Evolutionary conservation across 2,113 vertebrate genomes (phyloP).

Genomic region (Diadophis punctatus): DNA sequence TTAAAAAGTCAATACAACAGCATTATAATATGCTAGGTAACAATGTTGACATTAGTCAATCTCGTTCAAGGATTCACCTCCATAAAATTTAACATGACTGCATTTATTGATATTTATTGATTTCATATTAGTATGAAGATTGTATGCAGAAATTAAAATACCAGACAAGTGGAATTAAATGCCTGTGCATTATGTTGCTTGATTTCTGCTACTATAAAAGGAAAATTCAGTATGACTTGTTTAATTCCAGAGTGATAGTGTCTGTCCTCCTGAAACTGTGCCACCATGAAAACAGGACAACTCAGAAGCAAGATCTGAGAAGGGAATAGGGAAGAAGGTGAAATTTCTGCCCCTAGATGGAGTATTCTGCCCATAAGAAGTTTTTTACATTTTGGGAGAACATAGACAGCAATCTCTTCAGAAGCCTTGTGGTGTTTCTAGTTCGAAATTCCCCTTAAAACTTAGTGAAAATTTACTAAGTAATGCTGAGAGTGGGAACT

Average conservation of each 20-base stretch:
- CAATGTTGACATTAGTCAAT: background rate
- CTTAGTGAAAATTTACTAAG: slow-evolving; percentile 9
- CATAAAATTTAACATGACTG: background rate
- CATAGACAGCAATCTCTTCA: slow-evolving; percentile 53
- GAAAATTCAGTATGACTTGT: slow-evolving; percentile 5
- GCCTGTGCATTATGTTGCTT: background rate
- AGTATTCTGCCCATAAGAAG: slow-evolving; percentile 47
- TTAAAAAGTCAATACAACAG: background rate
- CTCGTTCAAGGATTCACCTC: background rate
- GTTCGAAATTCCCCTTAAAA: slow-evolving; percentile 58
- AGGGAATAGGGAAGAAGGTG: background rate
- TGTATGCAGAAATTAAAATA: background rate
- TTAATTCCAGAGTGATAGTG: background rate
- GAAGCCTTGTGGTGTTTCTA: slow-evolving; percentile 55
- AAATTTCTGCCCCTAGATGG: slow-evolving; percentile 72
- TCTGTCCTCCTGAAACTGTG: background rate
- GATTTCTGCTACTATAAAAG: slow-evolving; percentile 12
- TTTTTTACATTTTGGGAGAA: slow-evolving; percentile 44
- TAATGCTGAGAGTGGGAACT: slow-evolving; percentile 40
- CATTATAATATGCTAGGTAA: background rate
- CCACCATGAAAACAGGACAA: slow-evolving; percentile 53
- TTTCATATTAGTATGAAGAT: background rate
- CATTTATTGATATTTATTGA: background rate
- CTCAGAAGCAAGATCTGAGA: slow-evolving; percentile 24
- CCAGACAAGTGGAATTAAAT: background rate